Evolutionary conservation across 2,888 invertebrate genomes (phyloP).

Genomic region (Caenorhabditis japonica): DNA sequence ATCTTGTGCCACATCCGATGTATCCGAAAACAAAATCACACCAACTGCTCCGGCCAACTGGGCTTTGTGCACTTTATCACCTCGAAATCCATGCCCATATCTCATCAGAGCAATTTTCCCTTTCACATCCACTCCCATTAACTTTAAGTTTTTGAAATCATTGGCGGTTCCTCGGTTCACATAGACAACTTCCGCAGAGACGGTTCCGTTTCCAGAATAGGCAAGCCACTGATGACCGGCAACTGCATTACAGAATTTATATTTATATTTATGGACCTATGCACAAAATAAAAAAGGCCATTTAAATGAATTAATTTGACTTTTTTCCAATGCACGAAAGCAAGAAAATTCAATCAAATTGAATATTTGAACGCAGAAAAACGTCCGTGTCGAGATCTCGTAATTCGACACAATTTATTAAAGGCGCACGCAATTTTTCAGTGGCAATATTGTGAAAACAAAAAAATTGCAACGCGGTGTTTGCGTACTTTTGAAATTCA

Average conservation of each 20-base stretch:
- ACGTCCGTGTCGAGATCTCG: no score
- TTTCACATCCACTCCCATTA: slow-evolving; percentile 65
- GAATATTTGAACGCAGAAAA: no score
- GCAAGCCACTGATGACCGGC: slow-evolving; percentile 76
- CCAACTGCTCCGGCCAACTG: slow-evolving; percentile 76
- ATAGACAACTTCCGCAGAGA: slow-evolving; percentile 71
- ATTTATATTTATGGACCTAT: no score
- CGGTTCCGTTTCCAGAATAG: slow-evolving; percentile 69
- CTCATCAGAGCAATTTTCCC: slow-evolving; percentile 80
- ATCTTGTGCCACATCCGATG: slow-evolving; percentile 73
- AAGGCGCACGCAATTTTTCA: no score
- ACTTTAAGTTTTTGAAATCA: slow-evolving; percentile 71
- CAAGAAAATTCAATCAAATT: no score
- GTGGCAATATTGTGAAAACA: no score
- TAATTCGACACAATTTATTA: no score
- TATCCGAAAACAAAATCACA: slow-evolving; percentile 76
- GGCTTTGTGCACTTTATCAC: slow-evolving; percentile 78
- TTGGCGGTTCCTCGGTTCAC: slow-evolving; percentile 67
- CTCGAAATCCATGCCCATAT: slow-evolving; percentile 79
- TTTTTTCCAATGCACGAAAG: no score
- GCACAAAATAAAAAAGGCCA: no score
- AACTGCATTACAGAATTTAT: slow-evolving; percentile 40
- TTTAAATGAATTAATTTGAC: no score
- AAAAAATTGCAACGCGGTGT: no score
- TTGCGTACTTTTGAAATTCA: no score